phyloP scores from a whole-genome alignment of 2,888 invertebrate genomes.

The Ectemnius lituratus region DNA sequence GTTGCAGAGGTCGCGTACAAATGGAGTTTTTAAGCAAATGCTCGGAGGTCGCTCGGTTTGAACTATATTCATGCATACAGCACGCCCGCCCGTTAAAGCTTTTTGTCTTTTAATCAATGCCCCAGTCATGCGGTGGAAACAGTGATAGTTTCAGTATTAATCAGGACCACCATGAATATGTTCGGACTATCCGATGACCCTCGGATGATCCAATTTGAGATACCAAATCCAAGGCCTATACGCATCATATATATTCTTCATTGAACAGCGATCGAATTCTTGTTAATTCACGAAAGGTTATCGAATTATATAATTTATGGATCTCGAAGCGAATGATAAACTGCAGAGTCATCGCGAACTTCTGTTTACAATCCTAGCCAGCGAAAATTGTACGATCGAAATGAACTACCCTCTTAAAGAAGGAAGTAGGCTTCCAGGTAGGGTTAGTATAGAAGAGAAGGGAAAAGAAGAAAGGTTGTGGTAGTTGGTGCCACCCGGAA shows the following conservation, averaged over 20 bases:
- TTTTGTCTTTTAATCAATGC: constrained; percentile 8
- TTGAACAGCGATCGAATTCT: no score
- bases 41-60: constrained; percentile 35
- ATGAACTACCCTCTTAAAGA: constrained; percentile 33
- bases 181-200: neutral
- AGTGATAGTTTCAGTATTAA: no score
- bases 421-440: neutral
- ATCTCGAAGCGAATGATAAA: neutral
- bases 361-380: neutral
- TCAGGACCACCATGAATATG: no score
- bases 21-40: constrained; percentile 48
- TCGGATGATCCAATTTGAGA: neutral
- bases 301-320: no score
- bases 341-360: constrained; percentile 7
- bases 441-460: neutral
- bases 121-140: no score
- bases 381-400: constrained; percentile 27
- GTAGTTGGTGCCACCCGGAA: constrained; percentile 45
- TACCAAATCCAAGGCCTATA: no score
- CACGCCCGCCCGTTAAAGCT: constrained; percentile 21
- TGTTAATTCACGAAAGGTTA: no score
- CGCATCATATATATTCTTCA: no score
- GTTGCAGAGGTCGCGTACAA: constrained; percentile 33
- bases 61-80: constrained; percentile 45
- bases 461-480: constrained; percentile 18